These are phyloP conservation scores for Cyaniris semiargus DNA, from an alignment of 2,888 invertebrate genomes.

Conservation along the genomic window DNA sequence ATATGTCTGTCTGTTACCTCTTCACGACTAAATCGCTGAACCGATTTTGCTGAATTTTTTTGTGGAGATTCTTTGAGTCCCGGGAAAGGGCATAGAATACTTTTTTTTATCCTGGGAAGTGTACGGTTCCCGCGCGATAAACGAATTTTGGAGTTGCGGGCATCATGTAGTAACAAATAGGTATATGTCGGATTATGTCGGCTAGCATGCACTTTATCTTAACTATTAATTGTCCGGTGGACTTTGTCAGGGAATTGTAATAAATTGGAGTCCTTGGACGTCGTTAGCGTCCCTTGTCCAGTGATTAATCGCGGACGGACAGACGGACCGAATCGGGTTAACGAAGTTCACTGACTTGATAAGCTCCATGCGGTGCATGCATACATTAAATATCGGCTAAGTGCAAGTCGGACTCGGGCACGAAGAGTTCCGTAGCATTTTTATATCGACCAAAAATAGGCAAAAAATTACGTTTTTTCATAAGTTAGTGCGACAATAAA, in stretches of 20 bases:
- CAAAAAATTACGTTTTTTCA: too few species aligned
- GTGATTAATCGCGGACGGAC: slow-evolving; percentile 70
- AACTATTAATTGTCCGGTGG: slow-evolving; percentile 60
- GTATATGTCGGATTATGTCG: slow-evolving; percentile 30
- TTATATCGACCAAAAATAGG: too few species aligned
- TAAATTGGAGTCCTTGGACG: slow-evolving; percentile 71
- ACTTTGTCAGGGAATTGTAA: slow-evolving; percentile 62
- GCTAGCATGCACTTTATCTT: slow-evolving; percentile 53
- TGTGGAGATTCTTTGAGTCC: too few species aligned
- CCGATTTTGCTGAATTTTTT: too few species aligned
- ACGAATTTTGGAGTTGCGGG: not conserved
- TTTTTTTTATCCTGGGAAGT: too few species aligned
- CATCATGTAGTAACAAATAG: slow-evolving; percentile 18
- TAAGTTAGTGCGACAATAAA: too few species aligned
- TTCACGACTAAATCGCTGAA: too few species aligned
- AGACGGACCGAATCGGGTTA: slow-evolving; percentile 64
- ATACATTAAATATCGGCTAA: slow-evolving; percentile 31
- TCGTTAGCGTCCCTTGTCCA: slow-evolving; percentile 64
- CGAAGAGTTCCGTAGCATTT: not conserved
- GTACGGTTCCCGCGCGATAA: too few species aligned
- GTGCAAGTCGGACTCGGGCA: not conserved
- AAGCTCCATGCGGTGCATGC: slow-evolving; percentile 44
- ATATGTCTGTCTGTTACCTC: too few species aligned
- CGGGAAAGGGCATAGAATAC: too few species aligned
- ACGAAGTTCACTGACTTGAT: slow-evolving; percentile 68